Percentiles rank a stretch among this genome's conserved stretches.
phyloP scores from a whole-genome alignment of 2,797 vertebrate species.

The Eulemur albifrons region DNA sequence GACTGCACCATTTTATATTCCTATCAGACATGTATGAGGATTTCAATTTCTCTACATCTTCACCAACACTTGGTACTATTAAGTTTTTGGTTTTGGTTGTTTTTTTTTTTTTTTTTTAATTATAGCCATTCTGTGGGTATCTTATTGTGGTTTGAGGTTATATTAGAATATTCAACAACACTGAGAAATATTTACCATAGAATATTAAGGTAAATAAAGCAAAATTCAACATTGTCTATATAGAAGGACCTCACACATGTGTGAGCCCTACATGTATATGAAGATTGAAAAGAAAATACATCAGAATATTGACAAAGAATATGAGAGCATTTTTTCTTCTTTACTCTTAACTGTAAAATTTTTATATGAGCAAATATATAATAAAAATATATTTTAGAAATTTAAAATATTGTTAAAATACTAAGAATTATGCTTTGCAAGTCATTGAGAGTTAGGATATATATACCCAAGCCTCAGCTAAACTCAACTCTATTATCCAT shows the following conservation, averaged over 20 bases:
- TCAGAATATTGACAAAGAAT: neutral
- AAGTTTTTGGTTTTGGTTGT: neutral
- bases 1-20: neutral
- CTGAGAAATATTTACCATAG: neutral
- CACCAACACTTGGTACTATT: neutral
- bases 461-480: neutral
- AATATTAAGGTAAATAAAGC: constrained; percentile 4
- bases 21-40: neutral
- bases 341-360: neutral
- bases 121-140: neutral
- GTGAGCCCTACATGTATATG: neutral
- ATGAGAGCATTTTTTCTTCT: neutral
- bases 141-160: constrained; percentile 26
- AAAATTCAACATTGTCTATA: neutral
- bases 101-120: neutral
- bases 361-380: neutral
- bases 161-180: neutral
- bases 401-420: neutral
- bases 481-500: neutral
- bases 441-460: neutral
- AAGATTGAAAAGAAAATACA: neutral
- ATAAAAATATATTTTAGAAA: constrained; percentile 12
- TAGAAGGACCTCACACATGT: neutral
- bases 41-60: neutral
- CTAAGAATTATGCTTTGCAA: neutral